Evolutionary conservation across 1,140 invertebrate genomes (phyloP).

Genomic region (Neomicropteryx cornuta): DNA sequence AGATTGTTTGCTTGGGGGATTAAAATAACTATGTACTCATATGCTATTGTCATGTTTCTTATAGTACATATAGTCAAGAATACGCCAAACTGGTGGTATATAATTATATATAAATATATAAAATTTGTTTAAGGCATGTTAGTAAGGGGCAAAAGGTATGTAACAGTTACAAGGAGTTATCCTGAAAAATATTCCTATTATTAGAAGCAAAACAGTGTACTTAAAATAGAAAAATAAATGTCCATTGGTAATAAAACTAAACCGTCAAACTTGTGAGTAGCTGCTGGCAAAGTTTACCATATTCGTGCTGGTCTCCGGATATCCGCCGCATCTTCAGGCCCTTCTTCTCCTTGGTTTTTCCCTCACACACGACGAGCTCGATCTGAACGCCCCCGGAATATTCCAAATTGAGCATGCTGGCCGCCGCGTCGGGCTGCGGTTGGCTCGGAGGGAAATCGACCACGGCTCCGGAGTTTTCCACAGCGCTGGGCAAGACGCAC

Average conservation of each 20-base stretch:
- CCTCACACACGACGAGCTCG: slow-evolving; percentile 72
- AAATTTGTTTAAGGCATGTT: no score
- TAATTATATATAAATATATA: no score
- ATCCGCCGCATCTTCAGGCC: slow-evolving; percentile 83
- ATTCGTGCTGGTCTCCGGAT: slow-evolving; percentile 83
- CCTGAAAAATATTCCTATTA: no score
- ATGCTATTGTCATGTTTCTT: no score
- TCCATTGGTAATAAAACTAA: slow-evolving; percentile 25
- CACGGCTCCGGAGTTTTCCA: slow-evolving; percentile 19
- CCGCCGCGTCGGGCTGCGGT: slow-evolving; percentile 20
- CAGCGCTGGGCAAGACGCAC: slow-evolving; percentile 41
- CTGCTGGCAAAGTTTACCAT: slow-evolving; percentile 83
- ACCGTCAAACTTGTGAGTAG: slow-evolving; percentile 79
- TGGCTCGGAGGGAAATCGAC: slow-evolving; percentile 22
- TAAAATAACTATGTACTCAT: no score
- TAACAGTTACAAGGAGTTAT: no score
- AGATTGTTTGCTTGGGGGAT: no score
- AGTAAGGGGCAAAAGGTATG: no score
- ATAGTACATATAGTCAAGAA: no score
- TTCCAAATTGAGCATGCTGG: slow-evolving; percentile 54
- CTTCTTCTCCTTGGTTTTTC: slow-evolving; percentile 61
- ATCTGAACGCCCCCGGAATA: slow-evolving; percentile 81
- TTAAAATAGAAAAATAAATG: neutral
- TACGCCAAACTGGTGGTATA: no score
- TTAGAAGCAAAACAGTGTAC: no score